These are phyloP conservation scores for Aurelia sp. DNA, from an alignment of 30 jellyfish, hydroid and myxozoan species.

Conservation along the genomic window DNA sequence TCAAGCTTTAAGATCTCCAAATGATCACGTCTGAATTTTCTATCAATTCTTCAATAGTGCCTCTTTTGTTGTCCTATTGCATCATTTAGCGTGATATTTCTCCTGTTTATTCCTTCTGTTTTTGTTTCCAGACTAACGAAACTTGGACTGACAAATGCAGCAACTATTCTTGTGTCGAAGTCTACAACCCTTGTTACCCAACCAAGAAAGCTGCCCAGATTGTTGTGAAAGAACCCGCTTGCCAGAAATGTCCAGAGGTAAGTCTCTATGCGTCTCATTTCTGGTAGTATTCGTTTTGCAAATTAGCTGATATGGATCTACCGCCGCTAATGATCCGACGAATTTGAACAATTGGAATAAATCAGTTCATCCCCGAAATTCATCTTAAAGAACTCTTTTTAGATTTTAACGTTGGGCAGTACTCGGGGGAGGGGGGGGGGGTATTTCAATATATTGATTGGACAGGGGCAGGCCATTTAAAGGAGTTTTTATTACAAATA, in stretches of 20 bases:
- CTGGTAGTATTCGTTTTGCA: background rate
- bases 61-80: background rate
- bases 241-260: constrained; percentile 89
- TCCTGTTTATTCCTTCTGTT: background rate
- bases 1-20: too few species aligned
- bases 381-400: too few species aligned
- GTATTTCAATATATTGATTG: too few species aligned
- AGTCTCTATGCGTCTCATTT: background rate
- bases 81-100: background rate
- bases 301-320: too few species aligned
- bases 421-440: too few species aligned
- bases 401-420: too few species aligned
- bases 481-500: too few species aligned
- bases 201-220: constrained; percentile 75
- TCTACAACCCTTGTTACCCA: constrained; percentile 92
- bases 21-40: background rate
- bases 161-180: constrained; percentile 82
- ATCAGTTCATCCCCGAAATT: too few species aligned
- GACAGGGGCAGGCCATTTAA: too few species aligned
- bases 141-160: constrained; percentile 89
- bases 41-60: background rate
- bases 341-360: too few species aligned
- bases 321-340: too few species aligned
- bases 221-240: constrained; percentile 58
- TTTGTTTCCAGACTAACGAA: constrained; percentile 65